phyloP scores from a whole-genome alignment of 2,888 invertebrate genomes.

The Serripes groenlandicus region DNA sequence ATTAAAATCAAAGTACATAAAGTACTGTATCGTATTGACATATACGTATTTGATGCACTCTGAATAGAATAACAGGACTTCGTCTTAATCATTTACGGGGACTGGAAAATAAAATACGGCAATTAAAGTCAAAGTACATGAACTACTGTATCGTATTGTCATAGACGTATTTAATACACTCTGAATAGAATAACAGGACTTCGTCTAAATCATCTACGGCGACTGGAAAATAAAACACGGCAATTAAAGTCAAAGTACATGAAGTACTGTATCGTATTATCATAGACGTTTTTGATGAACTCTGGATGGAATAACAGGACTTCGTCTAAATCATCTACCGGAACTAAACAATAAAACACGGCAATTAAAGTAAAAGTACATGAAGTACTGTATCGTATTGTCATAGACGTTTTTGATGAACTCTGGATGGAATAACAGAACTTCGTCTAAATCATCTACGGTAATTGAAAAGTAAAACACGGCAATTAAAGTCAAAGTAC shows the following conservation, averaged over 20 bases:
- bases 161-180: not conserved
- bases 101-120: not conserved
- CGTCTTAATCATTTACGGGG: not conserved
- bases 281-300: not conserved
- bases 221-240: not conserved
- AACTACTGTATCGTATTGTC: not conserved
- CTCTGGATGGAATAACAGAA: too few species aligned
- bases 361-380: not conserved
- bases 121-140: not conserved
- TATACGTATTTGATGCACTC: not conserved
- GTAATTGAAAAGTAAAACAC: not conserved
- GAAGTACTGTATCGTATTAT: not conserved
- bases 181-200: too few species aligned
- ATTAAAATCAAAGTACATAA: not conserved
- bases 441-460: not conserved
- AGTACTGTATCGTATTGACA: too few species aligned
- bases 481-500: not conserved
- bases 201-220: not conserved
- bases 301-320: not conserved
- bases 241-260: not conserved
- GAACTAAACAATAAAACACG: not conserved
- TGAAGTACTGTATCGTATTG: not conserved
- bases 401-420: not conserved
- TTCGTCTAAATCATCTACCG: not conserved
- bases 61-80: not conserved